These are phyloP conservation scores for Cygnus buccinator DNA, from an alignment of 2,113 vertebrate species.

Conservation along the genomic window DNA sequence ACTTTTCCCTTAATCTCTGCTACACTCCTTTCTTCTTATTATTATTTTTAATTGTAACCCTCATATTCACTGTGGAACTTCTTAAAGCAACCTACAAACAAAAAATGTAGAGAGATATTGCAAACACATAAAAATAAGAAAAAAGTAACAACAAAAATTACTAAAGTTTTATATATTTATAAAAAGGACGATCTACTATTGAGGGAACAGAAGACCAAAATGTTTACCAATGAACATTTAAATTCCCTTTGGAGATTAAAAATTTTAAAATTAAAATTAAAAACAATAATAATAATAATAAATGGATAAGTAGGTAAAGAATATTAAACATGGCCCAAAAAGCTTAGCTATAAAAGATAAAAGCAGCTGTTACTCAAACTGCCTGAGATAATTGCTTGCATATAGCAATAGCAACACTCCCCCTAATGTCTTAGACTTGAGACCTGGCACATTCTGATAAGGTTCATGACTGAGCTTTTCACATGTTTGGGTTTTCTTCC, in stretches of 20 bases:
- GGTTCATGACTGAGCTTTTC: neutral
- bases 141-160: neutral
- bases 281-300: neutral
- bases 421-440: neutral
- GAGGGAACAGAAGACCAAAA: constrained; percentile 8
- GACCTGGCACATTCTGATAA: neutral
- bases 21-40: neutral
- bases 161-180: neutral
- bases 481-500: neutral
- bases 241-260: neutral
- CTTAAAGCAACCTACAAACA: neutral
- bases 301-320: constrained; percentile 37
- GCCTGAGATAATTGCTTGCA: neutral
- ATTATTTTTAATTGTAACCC: neutral
- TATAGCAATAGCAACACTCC: neutral
- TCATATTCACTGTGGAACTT: neutral
- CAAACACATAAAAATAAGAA: neutral
- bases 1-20: neutral
- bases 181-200: neutral
- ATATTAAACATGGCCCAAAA: constrained; percentile 1
- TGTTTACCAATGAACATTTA: constrained; percentile 28
- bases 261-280: constrained; percentile 8
- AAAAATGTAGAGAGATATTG: neutral
- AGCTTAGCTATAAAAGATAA: constrained; percentile 29
- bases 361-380: constrained; percentile 18